Percentiles rank a stretch among this genome's conserved stretches.
These are phyloP conservation scores for Panulirus ornatus DNA, from an alignment of 1,140 invertebrate species.

Conservation along the genomic window DNA sequence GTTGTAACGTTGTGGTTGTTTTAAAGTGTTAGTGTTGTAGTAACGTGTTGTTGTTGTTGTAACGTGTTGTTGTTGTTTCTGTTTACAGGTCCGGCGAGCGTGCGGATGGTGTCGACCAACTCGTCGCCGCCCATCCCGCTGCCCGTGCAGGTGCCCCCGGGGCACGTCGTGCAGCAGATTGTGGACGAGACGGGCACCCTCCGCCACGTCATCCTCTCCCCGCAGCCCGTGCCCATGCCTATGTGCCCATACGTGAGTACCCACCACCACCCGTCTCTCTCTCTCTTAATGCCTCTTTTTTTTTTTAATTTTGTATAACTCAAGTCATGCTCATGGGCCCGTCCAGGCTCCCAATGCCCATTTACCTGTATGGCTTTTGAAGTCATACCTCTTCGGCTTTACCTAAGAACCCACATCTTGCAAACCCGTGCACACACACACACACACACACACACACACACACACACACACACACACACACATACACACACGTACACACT, in stretches of 20 bases:
- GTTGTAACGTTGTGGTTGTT: no score
- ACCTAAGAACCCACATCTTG: no score
- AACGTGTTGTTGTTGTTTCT: slow-evolving; percentile 42
- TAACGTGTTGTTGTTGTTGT: no score
- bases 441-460: slow-evolving; percentile 9
- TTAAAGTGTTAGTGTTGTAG: no score
- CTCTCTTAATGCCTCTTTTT: neutral
- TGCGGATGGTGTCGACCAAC: slow-evolving; percentile 90
- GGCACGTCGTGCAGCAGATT: slow-evolving; percentile 92
- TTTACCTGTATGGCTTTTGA: no score
- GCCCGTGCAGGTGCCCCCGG: slow-evolving; percentile 92
- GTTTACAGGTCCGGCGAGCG: slow-evolving; percentile 85
- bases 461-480: slow-evolving; percentile 3
- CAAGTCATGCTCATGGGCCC: neutral
- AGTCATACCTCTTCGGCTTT: no score
- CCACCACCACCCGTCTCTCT: slow-evolving; percentile 6
- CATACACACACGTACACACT: neutral
- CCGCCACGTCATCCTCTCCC: slow-evolving; percentile 90
- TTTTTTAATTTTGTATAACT: neutral
- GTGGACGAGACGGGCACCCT: slow-evolving; percentile 92
- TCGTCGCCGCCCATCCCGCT: slow-evolving; percentile 87
- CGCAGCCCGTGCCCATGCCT: slow-evolving; percentile 82
- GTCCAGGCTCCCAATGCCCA: neutral
- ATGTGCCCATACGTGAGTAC: slow-evolving; percentile 76
- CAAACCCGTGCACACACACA: neutral